Evolutionary conservation across 1,140 invertebrate species (phyloP).

Genomic region (Trypoxylus dichotomus): DNA sequence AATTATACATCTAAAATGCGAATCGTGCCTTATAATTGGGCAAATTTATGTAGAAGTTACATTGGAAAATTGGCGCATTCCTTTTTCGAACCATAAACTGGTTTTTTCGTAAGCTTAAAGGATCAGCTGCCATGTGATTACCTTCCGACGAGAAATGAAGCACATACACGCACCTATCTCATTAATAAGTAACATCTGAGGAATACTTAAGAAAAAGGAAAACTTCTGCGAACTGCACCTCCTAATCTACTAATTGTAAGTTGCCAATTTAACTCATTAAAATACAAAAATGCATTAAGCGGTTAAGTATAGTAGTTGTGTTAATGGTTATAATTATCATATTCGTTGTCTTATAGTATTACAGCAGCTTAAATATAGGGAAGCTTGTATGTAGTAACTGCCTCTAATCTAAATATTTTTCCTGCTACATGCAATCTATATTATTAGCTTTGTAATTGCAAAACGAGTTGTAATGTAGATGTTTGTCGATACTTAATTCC

Average conservation of each 20-base stretch:
- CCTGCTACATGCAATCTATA: background rate
- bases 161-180: background rate
- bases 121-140: no score
- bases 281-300: slow-evolving; percentile 16
- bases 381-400: background rate
- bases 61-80: no score
- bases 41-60: no score
- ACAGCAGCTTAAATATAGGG: slow-evolving; percentile 5
- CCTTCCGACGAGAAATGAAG: background rate
- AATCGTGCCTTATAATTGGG: no score
- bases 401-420: slow-evolving; percentile 4
- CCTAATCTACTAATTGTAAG: background rate
- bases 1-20: background rate
- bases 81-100: no score
- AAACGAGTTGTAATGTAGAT: slow-evolving; percentile 20
- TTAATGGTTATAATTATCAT: slow-evolving; percentile 20
- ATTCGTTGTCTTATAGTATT: background rate
- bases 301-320: background rate
- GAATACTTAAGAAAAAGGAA: background rate
- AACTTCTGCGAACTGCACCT: slow-evolving; percentile 6
- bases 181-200: background rate
- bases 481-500: background rate
- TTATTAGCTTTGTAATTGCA: background rate
- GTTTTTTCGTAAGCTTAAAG: no score
- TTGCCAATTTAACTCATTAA: slow-evolving; percentile 17